Evolutionary conservation across 2,113 vertebrate genomes (phyloP).

Genomic region (Perca schrenkii): DNA sequence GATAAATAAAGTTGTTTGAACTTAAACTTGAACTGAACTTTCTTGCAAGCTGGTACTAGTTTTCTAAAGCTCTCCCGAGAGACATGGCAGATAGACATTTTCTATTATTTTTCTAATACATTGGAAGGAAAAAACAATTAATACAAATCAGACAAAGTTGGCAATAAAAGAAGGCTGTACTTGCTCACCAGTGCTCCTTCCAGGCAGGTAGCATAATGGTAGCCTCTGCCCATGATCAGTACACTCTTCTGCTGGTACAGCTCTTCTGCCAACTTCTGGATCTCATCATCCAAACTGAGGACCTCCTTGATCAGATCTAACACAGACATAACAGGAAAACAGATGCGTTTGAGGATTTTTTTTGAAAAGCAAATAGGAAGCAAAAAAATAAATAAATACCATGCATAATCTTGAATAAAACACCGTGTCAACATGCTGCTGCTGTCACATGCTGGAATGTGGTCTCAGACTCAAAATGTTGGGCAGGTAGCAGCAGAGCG

Average conservation of each 20-base stretch:
- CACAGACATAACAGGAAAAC: background rate
- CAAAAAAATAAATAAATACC: background rate
- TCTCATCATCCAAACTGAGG: slow-evolving; percentile 96
- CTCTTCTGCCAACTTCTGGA: slow-evolving; percentile 93
- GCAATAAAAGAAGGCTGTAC: background rate
- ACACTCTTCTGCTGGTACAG: slow-evolving; percentile 98
- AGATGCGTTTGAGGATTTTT: background rate
- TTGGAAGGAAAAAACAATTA: background rate
- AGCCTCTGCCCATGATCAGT: slow-evolving; percentile 98
- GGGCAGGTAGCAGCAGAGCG: slow-evolving; percentile 23
- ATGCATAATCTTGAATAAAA: slow-evolving; percentile 1
- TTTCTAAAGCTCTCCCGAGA: background rate
- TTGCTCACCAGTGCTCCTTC: slow-evolving; percentile 94
- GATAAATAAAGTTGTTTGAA: too few relatives aligned
- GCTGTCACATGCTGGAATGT: slow-evolving; percentile 6
- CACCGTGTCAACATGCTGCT: background rate
- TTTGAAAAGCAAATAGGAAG: background rate
- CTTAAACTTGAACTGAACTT: background rate
- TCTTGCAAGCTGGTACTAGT: background rate
- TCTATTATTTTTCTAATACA: background rate
- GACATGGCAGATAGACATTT: too few relatives aligned
- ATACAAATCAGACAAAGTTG: background rate
- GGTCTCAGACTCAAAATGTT: slow-evolving; percentile 18
- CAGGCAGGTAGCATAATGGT: slow-evolving; percentile 96
- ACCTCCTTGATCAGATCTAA: slow-evolving; percentile 97